Evolutionary conservation across 2,888 invertebrate species (phyloP).

Genomic region (Ceramica pisi): DNA sequence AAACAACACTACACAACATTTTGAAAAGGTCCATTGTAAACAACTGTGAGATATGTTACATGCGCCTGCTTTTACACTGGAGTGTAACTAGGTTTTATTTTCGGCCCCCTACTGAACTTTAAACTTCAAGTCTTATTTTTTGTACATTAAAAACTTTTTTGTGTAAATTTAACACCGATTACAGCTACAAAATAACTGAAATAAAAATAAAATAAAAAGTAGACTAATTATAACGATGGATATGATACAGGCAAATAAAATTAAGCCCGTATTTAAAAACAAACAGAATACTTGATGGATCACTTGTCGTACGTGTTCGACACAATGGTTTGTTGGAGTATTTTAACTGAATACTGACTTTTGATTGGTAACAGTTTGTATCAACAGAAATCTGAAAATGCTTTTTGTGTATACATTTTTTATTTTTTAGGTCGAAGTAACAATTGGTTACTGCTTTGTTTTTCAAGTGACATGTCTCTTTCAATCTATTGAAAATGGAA

Average conservation of each 20-base stretch:
- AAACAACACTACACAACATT: background rate
- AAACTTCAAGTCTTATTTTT: background rate
- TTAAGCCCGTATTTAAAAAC: constrained; percentile 15
- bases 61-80: background rate
- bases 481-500: background rate
- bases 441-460: constrained; percentile 8
- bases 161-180: background rate
- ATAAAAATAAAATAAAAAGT: background rate
- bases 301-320: constrained; percentile 22
- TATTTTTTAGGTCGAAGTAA: constrained; percentile 3
- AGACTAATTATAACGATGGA: constrained; percentile 8
- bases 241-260: constrained; percentile 1
- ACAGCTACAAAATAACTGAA: background rate
- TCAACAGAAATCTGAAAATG: constrained; percentile 53
- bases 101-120: background rate
- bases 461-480: background rate
- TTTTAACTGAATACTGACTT: constrained; percentile 37
- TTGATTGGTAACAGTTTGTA: constrained; percentile 60
- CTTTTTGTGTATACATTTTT: constrained; percentile 11
- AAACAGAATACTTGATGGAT: constrained; percentile 37
- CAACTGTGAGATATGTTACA: too few relatives aligned
- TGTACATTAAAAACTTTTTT: background rate
- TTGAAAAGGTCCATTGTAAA: too few relatives aligned
- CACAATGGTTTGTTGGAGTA: constrained; percentile 30
- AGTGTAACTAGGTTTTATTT: constrained; percentile 9